These are phyloP conservation scores for Athene noctua DNA, from an alignment of 2,113 vertebrate species.

Conservation along the genomic window DNA sequence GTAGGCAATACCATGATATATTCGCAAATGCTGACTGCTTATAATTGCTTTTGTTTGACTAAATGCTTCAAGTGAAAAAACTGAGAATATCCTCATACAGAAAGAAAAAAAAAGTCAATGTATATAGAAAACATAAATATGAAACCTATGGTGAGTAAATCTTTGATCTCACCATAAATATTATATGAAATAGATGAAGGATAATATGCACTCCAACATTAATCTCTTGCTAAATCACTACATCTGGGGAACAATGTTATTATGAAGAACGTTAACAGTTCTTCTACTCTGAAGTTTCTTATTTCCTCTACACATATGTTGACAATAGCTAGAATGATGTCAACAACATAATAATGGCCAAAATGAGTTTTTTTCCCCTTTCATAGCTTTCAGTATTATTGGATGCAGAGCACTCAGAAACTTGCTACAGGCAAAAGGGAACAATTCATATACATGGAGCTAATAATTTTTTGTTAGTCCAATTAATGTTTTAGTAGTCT, in stretches of 20 bases:
- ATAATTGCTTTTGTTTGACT: not conserved
- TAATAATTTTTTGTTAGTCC: not conserved
- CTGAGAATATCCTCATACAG: not conserved
- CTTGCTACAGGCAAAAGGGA: not conserved
- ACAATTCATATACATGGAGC: not conserved
- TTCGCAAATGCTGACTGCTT: not conserved
- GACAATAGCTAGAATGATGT: not conserved
- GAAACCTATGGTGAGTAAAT: not conserved
- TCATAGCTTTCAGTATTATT: not conserved
- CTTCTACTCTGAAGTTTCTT: not conserved
- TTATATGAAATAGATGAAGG: not conserved
- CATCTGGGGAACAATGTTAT: not conserved
- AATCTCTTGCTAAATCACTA: not conserved
- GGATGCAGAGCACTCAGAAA: not conserved
- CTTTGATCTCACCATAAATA: not conserved
- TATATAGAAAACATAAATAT: not conserved
- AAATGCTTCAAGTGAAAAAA: not conserved
- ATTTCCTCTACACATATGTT: not conserved
- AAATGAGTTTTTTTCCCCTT: not conserved
- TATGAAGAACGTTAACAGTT: not conserved
- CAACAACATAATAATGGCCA: not conserved
- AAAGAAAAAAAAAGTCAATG: not conserved
- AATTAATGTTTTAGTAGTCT: not conserved
- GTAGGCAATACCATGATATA: not conserved
- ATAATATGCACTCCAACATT: not conserved